Evolutionary conservation across 2,113 vertebrate species (phyloP), one percentile per base, ranked within the genome.

Genomic region (Centropristis striata): DNA sequence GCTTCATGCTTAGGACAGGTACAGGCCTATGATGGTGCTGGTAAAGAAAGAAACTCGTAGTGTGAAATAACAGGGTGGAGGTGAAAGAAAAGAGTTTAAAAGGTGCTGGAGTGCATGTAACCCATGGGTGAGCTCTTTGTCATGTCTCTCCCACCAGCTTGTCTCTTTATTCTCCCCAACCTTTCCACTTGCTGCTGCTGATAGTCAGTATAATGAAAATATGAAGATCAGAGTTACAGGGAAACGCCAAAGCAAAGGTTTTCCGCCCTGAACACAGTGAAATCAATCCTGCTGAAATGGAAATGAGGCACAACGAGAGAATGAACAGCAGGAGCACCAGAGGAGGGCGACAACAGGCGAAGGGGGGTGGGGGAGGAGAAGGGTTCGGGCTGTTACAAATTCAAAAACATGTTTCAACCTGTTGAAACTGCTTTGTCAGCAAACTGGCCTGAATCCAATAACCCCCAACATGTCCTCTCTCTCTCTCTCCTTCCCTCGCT

Each of bases 361-460:
- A 69, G 73, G 60, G 16, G 73, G 63, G 18, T 2, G 47, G n/a
- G 58, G 65, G 51, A 57, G 42, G 28, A 50, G 61, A 67, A 39
- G 42, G 21, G 67, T 51, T 47, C 63, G 32, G 41, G 66, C 55
- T 20, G 79, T 53, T 78, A 47, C 63, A 77, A 63, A 81, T 82
- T 68, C 64, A 55, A 82, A 81, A 78, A 88, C 86, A 79, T 81
- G 86, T 86, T 87, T 88, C 63, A 89, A 80, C 91, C 73, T 80
- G 86, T 83, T 86, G 82, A 79, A 87, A 88, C 68, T 81, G 90
- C 87, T 85, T 79, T 70, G 71, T 94, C 92, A 92, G 92, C 85
- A 81, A 15, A 69, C 57, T 64, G 67, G 69, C 65, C 47, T 42
- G 46, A 81, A 59, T 75, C 69, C 70, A 84, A 53, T 51, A 73